These are phyloP conservation scores for Drosophila pallidifrons DNA, from an alignment of 1,140 invertebrate genomes.

Conservation along the genomic window DNA sequence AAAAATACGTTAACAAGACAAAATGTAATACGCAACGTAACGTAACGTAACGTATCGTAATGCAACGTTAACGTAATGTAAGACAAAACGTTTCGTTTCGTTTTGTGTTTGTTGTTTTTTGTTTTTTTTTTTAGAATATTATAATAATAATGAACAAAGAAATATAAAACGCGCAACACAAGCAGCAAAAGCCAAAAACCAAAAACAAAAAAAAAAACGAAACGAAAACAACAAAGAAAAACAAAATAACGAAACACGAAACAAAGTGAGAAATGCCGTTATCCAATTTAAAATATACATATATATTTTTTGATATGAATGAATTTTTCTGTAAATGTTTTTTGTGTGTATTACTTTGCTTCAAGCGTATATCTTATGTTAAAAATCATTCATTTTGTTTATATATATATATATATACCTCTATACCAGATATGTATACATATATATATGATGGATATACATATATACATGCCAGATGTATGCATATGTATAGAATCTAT, in stretches of 20 bases:
- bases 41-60: slow-evolving; percentile 16
- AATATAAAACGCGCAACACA: slow-evolving; percentile 16
- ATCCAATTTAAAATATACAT: slow-evolving; percentile 7
- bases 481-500: slow-evolving; percentile 8
- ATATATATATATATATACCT: background rate
- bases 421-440: slow-evolving; percentile 4
- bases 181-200: slow-evolving; percentile 30
- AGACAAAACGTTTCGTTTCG: slow-evolving; percentile 38
- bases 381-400: slow-evolving; percentile 40
- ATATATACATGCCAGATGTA: slow-evolving; percentile 16
- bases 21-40: slow-evolving; percentile 23
- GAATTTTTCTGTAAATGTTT: slow-evolving; percentile 39
- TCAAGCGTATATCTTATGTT: slow-evolving; percentile 44
- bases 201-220: slow-evolving; percentile 19
- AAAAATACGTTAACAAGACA: slow-evolving; percentile 27
- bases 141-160: slow-evolving; percentile 14
- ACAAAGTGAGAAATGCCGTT: slow-evolving; percentile 19
- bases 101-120: slow-evolving; percentile 20
- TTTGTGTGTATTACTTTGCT: slow-evolving; percentile 50
- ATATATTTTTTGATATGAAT: slow-evolving; percentile 41
- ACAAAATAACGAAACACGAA: background rate
- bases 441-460: slow-evolving; percentile 1
- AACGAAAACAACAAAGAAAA: slow-evolving; percentile 12
- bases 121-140: slow-evolving; percentile 14
- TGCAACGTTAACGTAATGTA: slow-evolving; percentile 17